phyloP scores from a whole-genome alignment of 1,140 invertebrate species.

The Branchinecta lynchi region DNA sequence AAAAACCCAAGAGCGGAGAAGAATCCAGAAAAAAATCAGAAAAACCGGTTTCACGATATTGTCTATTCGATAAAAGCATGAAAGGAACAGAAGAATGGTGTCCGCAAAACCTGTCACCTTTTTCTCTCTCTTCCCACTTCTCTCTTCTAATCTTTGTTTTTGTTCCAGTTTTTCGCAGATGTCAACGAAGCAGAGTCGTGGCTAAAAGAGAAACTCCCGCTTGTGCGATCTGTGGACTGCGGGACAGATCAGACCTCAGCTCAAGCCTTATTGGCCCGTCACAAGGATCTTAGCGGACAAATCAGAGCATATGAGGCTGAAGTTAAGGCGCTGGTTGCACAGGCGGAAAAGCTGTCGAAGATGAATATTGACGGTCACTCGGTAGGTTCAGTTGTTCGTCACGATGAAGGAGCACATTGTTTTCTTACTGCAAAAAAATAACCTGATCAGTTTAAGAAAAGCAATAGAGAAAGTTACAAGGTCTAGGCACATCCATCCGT shows the following conservation, averaged over 20 bases:
- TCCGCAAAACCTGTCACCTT: no score
- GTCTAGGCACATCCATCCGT: no score
- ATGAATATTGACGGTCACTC: constrained; percentile 27
- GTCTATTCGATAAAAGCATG: no score
- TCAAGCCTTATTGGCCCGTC: constrained; percentile 63
- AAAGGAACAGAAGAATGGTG: no score
- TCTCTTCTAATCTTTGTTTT: not conserved
- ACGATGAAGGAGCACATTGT: no score
- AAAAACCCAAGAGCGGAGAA: no score
- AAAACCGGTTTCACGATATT: no score
- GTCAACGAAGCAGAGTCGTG: constrained; percentile 95
- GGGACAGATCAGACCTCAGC: constrained; percentile 79
- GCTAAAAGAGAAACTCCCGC: constrained; percentile 80
- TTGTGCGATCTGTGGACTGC: constrained; percentile 72
- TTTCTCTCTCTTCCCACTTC: no score
- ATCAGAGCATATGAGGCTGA: constrained; percentile 78
- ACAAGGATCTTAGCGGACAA: constrained; percentile 75
- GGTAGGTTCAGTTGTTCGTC: not conserved
- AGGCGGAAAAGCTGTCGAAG: constrained; percentile 62
- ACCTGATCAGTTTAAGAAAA: no score
- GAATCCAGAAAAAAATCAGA: no score
- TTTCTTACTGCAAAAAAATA: no score
- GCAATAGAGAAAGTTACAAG: no score
- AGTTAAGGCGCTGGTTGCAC: constrained; percentile 64
- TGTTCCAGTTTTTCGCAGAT: constrained; percentile 71